Base-by-base conservation (phyloP, 2,888 invertebrate species). In the Lamproptera curius region DNA sequence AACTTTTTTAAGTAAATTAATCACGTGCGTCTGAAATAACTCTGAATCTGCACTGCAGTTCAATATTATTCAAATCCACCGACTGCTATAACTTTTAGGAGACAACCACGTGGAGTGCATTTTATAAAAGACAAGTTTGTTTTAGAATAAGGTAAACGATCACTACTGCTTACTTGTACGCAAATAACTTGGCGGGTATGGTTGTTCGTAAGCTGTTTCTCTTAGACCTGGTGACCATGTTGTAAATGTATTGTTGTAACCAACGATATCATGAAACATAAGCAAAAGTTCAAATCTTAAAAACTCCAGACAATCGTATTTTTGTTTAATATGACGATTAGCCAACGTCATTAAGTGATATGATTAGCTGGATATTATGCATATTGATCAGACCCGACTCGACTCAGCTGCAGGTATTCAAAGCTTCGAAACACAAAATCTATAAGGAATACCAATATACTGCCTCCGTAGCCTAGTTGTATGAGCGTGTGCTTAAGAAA, bases 21-120 rank as follows among this genome's bases (percentile, higher is more conserved):
- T n/a, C n/a, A n/a, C n/a, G n/a, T n/a, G 20, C 9, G 37, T 42
- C 37, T 48, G 17, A 42, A 42, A 48, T 48, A 48, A 45, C 56
- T 53, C 67, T 71, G 72, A 43, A 54, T 52, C 46, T 53, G 50
- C 46, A 46, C 38, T 54, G 56, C 64, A 63, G 64, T 71, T 63
- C 63, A 66, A 70, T 72, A 76, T 78, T 73, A 75, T 79, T 81
- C 81, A 78, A 77, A 74, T 61, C 65, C 58, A 74, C 79, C 74
- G 60, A 62, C 31, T 62, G 70, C 76, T 57, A 81, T 84, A 84
- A 73, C 64, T 84, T 77, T 77, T 63, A 56, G 57, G 51, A 54
- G 62, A 62, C 59, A 56, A 65, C 73, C n/a, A 56, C 67, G 62
- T 63, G 75, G 78, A 79, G 84, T 83, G 79, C 71, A 70, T 80